Base-by-base conservation (phyloP, 2,113 vertebrate species). In the Madoqua kirkii region DNA sequence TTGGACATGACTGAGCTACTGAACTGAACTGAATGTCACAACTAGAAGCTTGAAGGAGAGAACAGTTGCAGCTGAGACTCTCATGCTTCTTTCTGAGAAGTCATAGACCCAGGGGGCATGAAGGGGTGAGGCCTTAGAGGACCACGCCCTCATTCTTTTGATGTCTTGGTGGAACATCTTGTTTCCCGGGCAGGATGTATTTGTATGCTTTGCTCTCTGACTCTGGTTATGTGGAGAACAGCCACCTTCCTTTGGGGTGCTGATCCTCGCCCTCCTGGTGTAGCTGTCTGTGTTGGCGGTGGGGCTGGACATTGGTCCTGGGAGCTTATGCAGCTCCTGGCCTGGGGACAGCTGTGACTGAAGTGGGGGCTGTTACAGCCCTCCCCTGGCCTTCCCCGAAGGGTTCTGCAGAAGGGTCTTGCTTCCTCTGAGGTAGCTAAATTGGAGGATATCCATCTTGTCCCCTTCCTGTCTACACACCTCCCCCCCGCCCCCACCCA, bases 81-180 rank as follows among this genome's bases (percentile, higher is more conserved):
- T 7, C 12, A 7, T 2, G 1, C 3, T 0, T 0, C 40, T 5
- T 36, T 57, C 52, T 27, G 60, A 52, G 74, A n/a, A 50, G 6
- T 14, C 55, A 7, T 40, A 57, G 79, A 21, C 17, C 31, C 33
- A 6, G 54, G 0, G 14, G 54, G 54, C 21, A 16, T 1, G 12
- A 16, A 8, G 1, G 17, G 33, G 17, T 21, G 50, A 15, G 55
- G 71, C 14, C 57, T 27, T 25, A 12, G n/a, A 45, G 79, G n/a
- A 7, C 54, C n/a, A 8, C 15, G 5, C 5, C 33, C 67, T 76
- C n/a, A 10, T 0, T 2, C 50, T 6, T 15, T 23, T 2, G 25
- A 3, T 19, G 59, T 67, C 33, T n/a, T 29, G 36, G 16, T 9
- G 62, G 4, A 4, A 27, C 0, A 0, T 17, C 17, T 88, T 15